Conservation (phyloP, 1,140 invertebrate genomes). For the Anoplophora glabripennis region DNA sequence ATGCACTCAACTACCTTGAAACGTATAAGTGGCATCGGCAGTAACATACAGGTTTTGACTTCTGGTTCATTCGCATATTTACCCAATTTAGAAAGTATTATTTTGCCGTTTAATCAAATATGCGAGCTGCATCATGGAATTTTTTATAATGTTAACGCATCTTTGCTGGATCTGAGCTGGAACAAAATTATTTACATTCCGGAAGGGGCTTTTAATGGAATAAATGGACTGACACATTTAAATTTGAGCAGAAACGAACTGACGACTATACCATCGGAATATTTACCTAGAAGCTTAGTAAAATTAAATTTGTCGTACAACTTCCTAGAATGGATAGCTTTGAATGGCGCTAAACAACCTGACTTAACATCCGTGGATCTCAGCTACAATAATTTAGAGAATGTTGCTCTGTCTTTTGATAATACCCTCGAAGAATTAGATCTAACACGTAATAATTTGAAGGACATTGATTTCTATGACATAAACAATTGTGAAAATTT, state of each 20-base stretch:
- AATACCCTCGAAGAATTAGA: neutral
- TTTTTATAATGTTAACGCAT: neutral
- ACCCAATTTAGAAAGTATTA: neutral
- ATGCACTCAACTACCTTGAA: neutral
- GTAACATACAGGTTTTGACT: neutral
- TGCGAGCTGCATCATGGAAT: neutral
- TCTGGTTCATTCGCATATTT: neutral
- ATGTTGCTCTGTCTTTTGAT: slow-evolving; percentile 1
- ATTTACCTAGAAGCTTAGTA: neutral
- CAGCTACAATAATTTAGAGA: neutral
- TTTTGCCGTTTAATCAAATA: slow-evolving; percentile 1
- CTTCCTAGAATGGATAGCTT: neutral
- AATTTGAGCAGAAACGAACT: slow-evolving; percentile 5
- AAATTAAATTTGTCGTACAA: neutral
- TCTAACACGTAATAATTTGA: neutral
- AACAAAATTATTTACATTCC: neutral
- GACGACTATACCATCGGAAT: neutral
- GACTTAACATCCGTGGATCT: neutral
- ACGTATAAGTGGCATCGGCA: neutral
- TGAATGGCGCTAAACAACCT: neutral
- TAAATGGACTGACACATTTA: neutral
- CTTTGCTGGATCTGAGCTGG: neutral
- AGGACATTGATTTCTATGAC: neutral
- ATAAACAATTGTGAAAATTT: neutral
- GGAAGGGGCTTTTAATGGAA: neutral